phyloP scores from a whole-genome alignment of 37 sponge, comb jelly and placozoan genomes.

The Ianthella basta region DNA sequence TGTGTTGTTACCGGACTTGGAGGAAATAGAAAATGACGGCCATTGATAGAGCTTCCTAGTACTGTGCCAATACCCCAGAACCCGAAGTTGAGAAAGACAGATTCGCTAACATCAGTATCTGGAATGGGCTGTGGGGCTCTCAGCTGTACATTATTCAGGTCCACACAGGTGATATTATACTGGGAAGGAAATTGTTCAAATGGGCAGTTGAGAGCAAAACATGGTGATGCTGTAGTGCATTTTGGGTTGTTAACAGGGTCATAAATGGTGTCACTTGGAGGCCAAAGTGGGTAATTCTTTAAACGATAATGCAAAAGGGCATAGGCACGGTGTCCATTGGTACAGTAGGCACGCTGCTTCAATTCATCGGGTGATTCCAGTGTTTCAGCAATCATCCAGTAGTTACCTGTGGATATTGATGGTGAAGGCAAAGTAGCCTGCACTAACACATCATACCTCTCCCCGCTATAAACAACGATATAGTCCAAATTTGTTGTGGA shows the following conservation, averaged over 20 bases:
- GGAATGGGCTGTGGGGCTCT: not conserved
- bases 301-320: not conserved
- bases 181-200: not conserved
- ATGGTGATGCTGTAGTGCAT: not conserved
- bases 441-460: not conserved
- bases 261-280: not conserved
- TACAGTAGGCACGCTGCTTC: not conserved
- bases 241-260: not conserved
- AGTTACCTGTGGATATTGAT: not conserved
- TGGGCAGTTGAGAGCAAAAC: conserved; percentile 12
- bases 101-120: not conserved
- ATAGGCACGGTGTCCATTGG: not conserved
- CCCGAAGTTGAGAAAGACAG: conserved; percentile 5
- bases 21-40: conserved; percentile 4
- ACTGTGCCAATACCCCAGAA: not conserved
- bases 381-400: conserved; percentile 5
- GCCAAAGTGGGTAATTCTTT: not conserved
- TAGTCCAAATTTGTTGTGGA: not conserved
- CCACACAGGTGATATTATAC: not conserved
- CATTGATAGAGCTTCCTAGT: not conserved
- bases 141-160: not conserved
- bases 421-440: not conserved
- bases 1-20: not conserved
- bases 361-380: not conserved
- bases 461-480: not conserved